Evolutionary conservation across 2,797 vertebrate genomes (phyloP).

Genomic region (Toxotes lorentzi): DNA sequence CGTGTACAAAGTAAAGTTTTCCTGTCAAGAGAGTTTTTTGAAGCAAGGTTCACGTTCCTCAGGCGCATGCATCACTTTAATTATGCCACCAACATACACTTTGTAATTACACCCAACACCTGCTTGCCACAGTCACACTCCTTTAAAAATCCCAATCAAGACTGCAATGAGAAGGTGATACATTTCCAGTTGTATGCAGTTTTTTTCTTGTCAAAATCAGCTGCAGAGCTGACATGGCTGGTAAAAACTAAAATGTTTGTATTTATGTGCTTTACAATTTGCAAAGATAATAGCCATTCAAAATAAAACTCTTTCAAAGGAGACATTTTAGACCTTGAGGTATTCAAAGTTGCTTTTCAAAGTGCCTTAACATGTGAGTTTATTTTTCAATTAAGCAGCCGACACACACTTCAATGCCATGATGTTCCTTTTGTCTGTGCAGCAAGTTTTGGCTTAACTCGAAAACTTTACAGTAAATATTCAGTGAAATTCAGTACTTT

Average conservation of each 20-base stretch:
- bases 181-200: slow-evolving; percentile 20
- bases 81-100: slow-evolving; percentile 36
- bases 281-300: neutral
- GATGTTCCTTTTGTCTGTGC: slow-evolving; percentile 12
- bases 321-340: slow-evolving; percentile 24
- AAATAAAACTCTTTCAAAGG: slow-evolving; percentile 19
- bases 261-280: neutral
- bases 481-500: neutral
- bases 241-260: slow-evolving; percentile 2
- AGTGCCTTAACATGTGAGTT: neutral
- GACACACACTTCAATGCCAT: slow-evolving; percentile 23
- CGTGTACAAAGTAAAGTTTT: slow-evolving; percentile 4
- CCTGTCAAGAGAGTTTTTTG: neutral
- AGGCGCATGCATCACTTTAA: slow-evolving; percentile 44
- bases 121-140: neutral
- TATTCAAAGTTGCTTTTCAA: slow-evolving; percentile 15
- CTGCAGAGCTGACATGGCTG: neutral
- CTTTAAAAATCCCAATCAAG: slow-evolving; percentile 9
- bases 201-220: slow-evolving; percentile 6
- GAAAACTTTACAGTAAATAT: neutral
- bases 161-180: neutral
- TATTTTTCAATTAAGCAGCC: neutral
- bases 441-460: neutral
- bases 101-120: slow-evolving; percentile 37
- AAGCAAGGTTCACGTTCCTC: slow-evolving; percentile 20